Evolutionary conservation across 2,113 vertebrate species (phyloP), one percentile per base, ranked within the genome.

Genomic region (Catharus bicknelli): DNA sequence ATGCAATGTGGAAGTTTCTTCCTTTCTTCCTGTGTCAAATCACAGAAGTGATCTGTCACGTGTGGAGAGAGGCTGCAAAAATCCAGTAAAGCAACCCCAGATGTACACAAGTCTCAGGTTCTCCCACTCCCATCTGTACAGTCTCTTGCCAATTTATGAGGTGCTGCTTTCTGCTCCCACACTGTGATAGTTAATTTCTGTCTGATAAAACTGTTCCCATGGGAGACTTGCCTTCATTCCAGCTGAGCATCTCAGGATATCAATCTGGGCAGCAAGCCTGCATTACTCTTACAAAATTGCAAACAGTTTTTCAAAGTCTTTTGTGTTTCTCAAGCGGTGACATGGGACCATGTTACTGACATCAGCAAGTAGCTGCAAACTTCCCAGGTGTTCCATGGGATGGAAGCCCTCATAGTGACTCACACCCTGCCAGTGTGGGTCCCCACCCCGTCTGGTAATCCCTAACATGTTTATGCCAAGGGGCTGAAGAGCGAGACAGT

Each of bases 331-430:
- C 21, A 32, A 43, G 64, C 2, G 2, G 21, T 26, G 20, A 17
- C 34, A n/a, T 0, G 5, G 43, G 34, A 55, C 29, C 1, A 0
- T 23, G 12, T 86, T 54, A 45, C 15, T 29, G 23, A 9, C 42
- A 57, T 1, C 32, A 38, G 51, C 61, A 73, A 34, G 15, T 19
- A 47, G 19, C 11, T 8, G 4, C 32, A 47, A 47, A 57, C 27
- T 43, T 69, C n/a, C 8, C 16, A 26, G 76, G 42, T 54, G 77
- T 69, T 69, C 64, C 11, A 3, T 21, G 50, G 54, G 22, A 29
- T 30, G 30, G 67, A 42, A 86, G 34, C 13, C 11, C 55, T 36
- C 0, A 0, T 1, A 26, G 34, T 59, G 86, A 30, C 75, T 88
- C 48, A 34, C 19, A 25, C 7, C 6, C n/a, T n/a, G 26, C 20